Percentiles rank a stretch among this genome's conserved stretches.
phyloP scores from a whole-genome alignment of 2,888 invertebrate species.

The Crepidodera aurea region DNA sequence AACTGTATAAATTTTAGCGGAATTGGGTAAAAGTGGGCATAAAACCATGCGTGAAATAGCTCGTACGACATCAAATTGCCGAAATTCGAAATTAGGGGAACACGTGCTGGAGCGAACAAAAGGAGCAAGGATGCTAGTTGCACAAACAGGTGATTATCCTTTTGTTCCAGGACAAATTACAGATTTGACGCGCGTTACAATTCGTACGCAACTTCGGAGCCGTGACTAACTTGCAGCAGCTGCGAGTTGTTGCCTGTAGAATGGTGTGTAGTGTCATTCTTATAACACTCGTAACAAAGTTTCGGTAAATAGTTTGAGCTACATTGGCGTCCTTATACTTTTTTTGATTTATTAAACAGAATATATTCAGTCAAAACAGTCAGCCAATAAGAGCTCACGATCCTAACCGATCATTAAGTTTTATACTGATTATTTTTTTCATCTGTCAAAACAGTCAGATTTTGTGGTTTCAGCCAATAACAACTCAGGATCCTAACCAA shows the following conservation, averaged over 20 bases:
- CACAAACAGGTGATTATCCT: constrained; percentile 58
- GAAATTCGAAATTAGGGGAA: constrained; percentile 35
- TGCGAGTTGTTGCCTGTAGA: constrained; percentile 39
- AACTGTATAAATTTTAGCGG: constrained; percentile 25
- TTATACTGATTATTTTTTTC: too few species aligned
- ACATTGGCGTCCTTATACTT: too few species aligned
- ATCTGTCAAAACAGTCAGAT: too few species aligned
- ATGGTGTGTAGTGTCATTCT: constrained; percentile 21
- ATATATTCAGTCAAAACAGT: too few species aligned
- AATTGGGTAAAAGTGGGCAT: constrained; percentile 38
- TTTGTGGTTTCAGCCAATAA: too few species aligned
- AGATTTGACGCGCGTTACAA: constrained; percentile 57
- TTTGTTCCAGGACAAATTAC: constrained; percentile 58
- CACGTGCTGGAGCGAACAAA: constrained; percentile 45
- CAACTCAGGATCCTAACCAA: too few species aligned
- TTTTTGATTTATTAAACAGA: too few species aligned
- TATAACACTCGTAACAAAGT: too few species aligned
- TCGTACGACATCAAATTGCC: constrained; percentile 37
- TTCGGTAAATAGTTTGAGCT: too few species aligned
- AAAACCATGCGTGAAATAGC: constrained; percentile 49
- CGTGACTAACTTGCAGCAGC: constrained; percentile 57
- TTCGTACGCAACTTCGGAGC: constrained; percentile 52
- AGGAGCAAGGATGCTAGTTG: constrained; percentile 41
- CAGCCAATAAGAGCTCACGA: too few species aligned
- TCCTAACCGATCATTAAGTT: too few species aligned